Evolutionary conservation across 2,888 invertebrate species (phyloP).

Genomic region (Mythimna vitellina): DNA sequence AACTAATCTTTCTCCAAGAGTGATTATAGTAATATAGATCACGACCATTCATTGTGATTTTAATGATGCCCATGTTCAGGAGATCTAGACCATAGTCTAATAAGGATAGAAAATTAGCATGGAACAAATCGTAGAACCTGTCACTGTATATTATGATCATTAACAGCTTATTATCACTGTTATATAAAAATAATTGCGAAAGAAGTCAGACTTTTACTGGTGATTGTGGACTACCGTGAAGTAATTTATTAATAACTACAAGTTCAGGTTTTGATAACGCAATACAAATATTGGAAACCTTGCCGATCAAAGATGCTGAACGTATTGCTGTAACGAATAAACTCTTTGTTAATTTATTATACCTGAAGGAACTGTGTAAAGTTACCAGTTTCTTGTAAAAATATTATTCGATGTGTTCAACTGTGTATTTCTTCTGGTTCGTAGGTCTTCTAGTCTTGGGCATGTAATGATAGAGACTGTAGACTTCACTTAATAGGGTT

Average conservation of each 20-base stretch:
- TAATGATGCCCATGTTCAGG: slow-evolving; percentile 45
- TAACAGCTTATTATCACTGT: too few species aligned
- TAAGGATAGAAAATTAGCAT: slow-evolving; percentile 36
- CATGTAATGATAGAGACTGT: too few species aligned
- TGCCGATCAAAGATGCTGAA: background rate
- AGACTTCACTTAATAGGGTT: background rate
- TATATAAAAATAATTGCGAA: slow-evolving; percentile 8
- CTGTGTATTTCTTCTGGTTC: too few species aligned
- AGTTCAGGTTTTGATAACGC: slow-evolving; percentile 7
- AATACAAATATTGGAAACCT: slow-evolving; percentile 2
- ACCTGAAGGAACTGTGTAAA: too few species aligned
- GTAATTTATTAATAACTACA: slow-evolving; percentile 19
- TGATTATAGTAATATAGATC: slow-evolving; percentile 14
- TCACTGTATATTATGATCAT: too few species aligned
- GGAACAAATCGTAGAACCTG: background rate
- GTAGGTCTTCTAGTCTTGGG: too few species aligned
- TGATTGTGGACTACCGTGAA: slow-evolving; percentile 12
- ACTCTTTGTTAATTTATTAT: slow-evolving; percentile 1
- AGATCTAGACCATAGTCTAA: slow-evolving; percentile 23
- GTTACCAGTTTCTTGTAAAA: background rate
- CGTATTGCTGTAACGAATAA: background rate
- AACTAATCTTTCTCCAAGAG: background rate
- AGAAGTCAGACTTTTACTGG: background rate
- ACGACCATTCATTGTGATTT: slow-evolving; percentile 33
- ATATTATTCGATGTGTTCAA: background rate